A percentile compares a stretch with the other conserved stretches of the same genome.
phyloP scores from a whole-genome alignment of 2,888 invertebrate genomes.

The Harpalus rufipes region DNA sequence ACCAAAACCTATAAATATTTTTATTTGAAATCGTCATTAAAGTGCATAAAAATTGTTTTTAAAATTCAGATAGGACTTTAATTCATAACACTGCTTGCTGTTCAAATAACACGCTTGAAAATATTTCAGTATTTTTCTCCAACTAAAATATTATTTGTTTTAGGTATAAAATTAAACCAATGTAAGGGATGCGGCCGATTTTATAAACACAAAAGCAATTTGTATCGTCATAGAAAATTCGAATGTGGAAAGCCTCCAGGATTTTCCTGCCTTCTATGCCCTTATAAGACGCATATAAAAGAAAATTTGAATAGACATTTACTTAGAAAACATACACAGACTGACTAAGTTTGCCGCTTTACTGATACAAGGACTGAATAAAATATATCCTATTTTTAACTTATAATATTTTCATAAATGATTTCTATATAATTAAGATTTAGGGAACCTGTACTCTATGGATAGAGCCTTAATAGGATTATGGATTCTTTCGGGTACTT shows the following conservation, averaged over 20 bases:
- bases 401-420: neutral
- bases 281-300: neutral
- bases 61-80: too few species aligned
- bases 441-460: too few species aligned
- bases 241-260: slow-evolving; percentile 81
- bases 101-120: neutral
- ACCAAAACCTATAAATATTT: too few species aligned
- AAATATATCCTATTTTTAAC: neutral
- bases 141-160: neutral
- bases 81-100: neutral
- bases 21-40: too few species aligned
- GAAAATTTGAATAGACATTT: slow-evolving; percentile 10
- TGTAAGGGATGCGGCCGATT: slow-evolving; percentile 82
- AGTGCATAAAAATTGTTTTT: too few species aligned
- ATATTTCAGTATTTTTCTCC: neutral
- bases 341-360: neutral
- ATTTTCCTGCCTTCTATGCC: slow-evolving; percentile 70
- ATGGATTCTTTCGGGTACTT: too few species aligned
- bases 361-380: neutral
- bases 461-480: too few species aligned
- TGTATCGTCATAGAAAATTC: slow-evolving; percentile 85
- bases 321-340: slow-evolving; percentile 8
- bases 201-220: slow-evolving; percentile 85
- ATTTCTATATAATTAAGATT: too few species aligned
- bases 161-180: neutral